Conservation (phyloP, 2,113 vertebrate genomes). For the Heterotilapia buettikoferi region DNA sequence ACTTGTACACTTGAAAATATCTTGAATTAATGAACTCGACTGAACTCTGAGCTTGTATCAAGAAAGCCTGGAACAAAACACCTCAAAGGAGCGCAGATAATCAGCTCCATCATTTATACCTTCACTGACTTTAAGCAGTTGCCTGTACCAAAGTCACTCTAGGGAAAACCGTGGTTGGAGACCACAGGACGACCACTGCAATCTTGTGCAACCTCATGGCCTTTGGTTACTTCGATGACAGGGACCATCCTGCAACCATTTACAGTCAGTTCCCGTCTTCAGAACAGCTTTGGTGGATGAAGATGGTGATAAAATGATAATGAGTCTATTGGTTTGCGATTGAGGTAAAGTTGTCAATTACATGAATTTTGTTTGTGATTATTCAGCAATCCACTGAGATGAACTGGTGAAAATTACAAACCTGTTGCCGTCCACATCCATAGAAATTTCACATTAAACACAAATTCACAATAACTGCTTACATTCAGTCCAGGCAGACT, state of each 20-base stretch:
- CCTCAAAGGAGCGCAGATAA: not conserved
- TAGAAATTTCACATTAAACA: not conserved
- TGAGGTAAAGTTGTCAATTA: not conserved
- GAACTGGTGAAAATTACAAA: not conserved
- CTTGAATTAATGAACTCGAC: not conserved
- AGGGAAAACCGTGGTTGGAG: not conserved
- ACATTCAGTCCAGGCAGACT: not conserved
- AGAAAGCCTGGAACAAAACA: not conserved
- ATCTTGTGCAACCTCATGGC: not conserved
- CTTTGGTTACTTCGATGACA: not conserved
- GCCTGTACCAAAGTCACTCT: not conserved
- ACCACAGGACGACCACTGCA: accelerated
- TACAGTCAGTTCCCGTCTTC: not conserved
- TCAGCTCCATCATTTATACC: not conserved
- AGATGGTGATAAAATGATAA: not conserved
- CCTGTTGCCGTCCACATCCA: too few species aligned
- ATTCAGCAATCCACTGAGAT: not conserved
- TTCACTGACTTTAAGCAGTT: not conserved
- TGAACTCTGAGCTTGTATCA: not conserved
- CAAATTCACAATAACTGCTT: not conserved
- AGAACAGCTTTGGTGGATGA: not conserved
- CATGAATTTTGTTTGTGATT: not conserved
- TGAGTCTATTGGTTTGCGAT: not conserved
- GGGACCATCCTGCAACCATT: not conserved
- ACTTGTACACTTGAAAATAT: not conserved